Conservation (phyloP, 2,797 vertebrate genomes). For the Acanthopagrus latus region DNA sequence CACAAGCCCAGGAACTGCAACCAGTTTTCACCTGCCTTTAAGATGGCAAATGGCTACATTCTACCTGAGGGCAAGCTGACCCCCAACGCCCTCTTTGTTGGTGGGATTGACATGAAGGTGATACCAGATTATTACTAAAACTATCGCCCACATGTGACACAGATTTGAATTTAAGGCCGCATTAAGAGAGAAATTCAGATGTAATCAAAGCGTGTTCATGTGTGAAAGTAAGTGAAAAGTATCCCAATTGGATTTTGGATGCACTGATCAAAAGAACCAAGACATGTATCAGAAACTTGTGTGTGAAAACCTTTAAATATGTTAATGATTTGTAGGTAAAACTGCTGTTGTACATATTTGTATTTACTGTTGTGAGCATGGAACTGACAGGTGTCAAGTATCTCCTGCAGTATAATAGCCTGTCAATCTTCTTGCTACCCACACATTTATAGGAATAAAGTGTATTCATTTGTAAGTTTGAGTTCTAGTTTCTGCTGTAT, state of each 20-base stretch:
- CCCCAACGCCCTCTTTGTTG: conserved; percentile 95
- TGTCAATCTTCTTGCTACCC: neutral
- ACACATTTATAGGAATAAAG: neutral
- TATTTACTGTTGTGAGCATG: neutral
- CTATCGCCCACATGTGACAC: neutral
- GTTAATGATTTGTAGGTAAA: neutral
- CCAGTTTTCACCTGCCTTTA: conserved; percentile 68
- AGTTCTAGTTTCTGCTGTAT: neutral
- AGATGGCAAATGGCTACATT: conserved; percentile 91
- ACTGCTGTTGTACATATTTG: neutral
- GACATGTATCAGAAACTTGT: neutral
- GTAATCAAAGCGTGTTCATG: neutral
- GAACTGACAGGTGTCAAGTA: neutral
- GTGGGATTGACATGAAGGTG: conserved; percentile 96
- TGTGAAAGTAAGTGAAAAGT: neutral
- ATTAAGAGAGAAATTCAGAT: neutral
- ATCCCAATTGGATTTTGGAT: neutral
- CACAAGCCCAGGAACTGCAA: conserved; percentile 73
- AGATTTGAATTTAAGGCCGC: neutral
- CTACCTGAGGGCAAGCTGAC: conserved; percentile 95
- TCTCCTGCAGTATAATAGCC: neutral
- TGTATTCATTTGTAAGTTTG: neutral
- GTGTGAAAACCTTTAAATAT: neutral
- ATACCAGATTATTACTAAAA: neutral
- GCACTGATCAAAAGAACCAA: neutral